A percentile compares a stretch with the other conserved stretches of the same genome.
phyloP scores from a whole-genome alignment of 2,888 invertebrate genomes.

The Noctua comes region DNA sequence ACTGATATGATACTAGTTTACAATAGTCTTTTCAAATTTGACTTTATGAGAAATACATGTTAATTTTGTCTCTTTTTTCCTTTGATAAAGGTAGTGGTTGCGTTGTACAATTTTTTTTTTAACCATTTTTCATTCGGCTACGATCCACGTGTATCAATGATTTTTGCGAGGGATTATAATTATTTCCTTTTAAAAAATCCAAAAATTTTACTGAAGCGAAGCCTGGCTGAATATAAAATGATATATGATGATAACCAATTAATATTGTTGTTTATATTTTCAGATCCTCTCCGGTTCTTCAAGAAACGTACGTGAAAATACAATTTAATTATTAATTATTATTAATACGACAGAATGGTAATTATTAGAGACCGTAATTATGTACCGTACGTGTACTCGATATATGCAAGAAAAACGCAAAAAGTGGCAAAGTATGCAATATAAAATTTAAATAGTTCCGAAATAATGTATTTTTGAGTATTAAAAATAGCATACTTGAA shows the following conservation, averaged over 20 bases:
- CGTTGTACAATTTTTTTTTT: not conserved
- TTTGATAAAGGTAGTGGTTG: not conserved
- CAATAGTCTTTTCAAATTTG: not conserved
- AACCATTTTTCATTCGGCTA: too few relatives aligned
- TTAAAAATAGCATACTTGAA: too few relatives aligned
- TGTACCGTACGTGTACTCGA: too few relatives aligned
- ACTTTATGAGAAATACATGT: not conserved
- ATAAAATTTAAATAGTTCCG: too few relatives aligned
- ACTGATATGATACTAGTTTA: slow-evolving; percentile 35
- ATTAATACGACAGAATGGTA: not conserved
- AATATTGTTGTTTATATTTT: slow-evolving; percentile 9
- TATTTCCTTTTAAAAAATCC: too few relatives aligned
- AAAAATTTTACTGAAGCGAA: not conserved
- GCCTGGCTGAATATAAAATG: not conserved
- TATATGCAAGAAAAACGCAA: too few relatives aligned
- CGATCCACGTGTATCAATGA: not conserved
- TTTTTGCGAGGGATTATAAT: too few relatives aligned
- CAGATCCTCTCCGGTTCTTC: slow-evolving; percentile 33
- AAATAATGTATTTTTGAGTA: too few relatives aligned
- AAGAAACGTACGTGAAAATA: slow-evolving; percentile 35
- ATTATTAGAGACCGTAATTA: too few relatives aligned
- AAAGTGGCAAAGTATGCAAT: too few relatives aligned
- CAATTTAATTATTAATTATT: not conserved
- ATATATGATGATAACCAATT: too few relatives aligned
- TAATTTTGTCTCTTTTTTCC: not conserved